phyloP scores from a whole-genome alignment of 2,888 invertebrate species.

The Hypomecis atomaria region DNA sequence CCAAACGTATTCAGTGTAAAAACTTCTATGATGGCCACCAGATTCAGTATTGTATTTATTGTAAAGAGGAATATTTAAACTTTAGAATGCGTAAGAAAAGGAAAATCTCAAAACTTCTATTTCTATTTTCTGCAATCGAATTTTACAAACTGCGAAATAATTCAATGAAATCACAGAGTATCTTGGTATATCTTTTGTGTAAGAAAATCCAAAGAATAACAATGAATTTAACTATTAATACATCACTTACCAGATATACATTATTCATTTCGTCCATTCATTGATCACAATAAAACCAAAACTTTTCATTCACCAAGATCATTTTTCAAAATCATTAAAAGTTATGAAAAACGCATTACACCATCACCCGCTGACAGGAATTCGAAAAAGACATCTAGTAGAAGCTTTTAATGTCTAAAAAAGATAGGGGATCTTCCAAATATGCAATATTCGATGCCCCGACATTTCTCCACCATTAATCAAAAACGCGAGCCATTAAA shows the following conservation, averaged over 20 bases:
- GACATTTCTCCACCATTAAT: constrained; percentile 72
- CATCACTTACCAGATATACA: background rate
- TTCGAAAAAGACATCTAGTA: constrained; percentile 44
- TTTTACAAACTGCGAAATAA: background rate
- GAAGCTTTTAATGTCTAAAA: constrained; percentile 40
- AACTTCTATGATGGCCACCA: no score
- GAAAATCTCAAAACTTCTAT: no score
- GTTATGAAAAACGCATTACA: constrained; percentile 42
- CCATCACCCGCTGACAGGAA: constrained; percentile 34
- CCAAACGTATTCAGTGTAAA: no score
- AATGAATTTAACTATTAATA: background rate
- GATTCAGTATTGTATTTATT: no score
- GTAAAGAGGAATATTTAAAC: no score
- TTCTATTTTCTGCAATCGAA: no score
- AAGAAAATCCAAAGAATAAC: background rate
- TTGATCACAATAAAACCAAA: constrained; percentile 34
- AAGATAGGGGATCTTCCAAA: constrained; percentile 57
- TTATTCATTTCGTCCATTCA: constrained; percentile 12
- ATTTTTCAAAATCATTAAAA: constrained; percentile 24
- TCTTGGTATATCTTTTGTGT: background rate
- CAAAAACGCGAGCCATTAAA: constrained; percentile 76
- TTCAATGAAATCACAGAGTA: background rate
- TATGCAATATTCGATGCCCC: constrained; percentile 61
- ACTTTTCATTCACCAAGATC: constrained; percentile 33
- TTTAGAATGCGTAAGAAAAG: no score